Evolutionary conservation across 2,797 vertebrate genomes (phyloP).

Genomic region (Sarcoramphus papa): DNA sequence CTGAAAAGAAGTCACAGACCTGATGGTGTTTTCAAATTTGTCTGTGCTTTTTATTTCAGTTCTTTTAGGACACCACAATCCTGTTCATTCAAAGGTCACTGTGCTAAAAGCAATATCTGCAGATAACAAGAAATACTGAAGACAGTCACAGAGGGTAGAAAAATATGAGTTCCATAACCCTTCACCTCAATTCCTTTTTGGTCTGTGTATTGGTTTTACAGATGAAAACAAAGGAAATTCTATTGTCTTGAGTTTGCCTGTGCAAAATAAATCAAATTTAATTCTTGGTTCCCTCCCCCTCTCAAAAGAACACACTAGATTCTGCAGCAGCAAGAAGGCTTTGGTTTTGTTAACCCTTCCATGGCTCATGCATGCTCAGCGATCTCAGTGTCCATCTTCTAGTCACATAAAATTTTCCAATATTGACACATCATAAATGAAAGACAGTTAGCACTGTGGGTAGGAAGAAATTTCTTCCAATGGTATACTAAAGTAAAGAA

Average conservation of each 20-base stretch:
- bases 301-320: background rate
- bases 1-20: conserved; percentile 1
- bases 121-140: conserved; percentile 51
- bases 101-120: conserved; percentile 44
- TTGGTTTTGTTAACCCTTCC: conserved; percentile 25
- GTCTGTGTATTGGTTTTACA: conserved; percentile 28
- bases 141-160: conserved; percentile 26
- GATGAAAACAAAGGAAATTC: conserved; percentile 51
- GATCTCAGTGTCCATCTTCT: background rate
- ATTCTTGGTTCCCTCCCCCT: background rate
- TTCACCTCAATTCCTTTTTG: conserved; percentile 43
- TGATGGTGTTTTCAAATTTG: background rate
- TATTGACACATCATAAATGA: background rate
- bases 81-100: conserved; percentile 49
- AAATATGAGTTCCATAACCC: conserved; percentile 39
- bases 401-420: background rate
- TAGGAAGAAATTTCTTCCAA: background rate
- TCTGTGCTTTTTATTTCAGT: conserved; percentile 24
- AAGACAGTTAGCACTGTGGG: background rate
- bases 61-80: conserved; percentile 10
- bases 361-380: background rate
- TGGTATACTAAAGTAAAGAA: background rate
- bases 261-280: conserved; percentile 45
- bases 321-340: background rate
- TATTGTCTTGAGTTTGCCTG: conserved; percentile 42